phyloP scores from a whole-genome alignment of 2,888 invertebrate genomes.

The Scaptodrosophila latifasciaeformis region DNA sequence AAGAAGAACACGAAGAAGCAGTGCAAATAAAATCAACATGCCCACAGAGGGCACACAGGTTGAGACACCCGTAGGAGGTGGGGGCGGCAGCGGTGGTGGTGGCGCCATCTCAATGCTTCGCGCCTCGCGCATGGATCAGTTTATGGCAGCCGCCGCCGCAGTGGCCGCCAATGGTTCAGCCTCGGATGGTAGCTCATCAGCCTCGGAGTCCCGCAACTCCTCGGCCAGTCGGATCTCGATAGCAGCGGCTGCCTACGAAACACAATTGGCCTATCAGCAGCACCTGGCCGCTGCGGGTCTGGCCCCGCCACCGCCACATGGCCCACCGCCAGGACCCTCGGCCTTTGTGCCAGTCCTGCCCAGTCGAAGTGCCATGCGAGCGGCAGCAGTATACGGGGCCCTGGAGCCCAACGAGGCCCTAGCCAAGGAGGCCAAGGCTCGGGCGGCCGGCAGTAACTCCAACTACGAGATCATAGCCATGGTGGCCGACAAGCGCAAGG shows the following conservation, averaged over 20 bases:
- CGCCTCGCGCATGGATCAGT: conserved; percentile 78
- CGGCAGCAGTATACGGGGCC: conserved; percentile 78
- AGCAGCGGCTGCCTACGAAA: conserved; percentile 76
- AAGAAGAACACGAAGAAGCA: no score
- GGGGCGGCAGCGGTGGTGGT: conserved; percentile 53
- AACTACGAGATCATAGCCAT: conserved; percentile 90
- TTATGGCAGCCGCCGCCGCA: conserved; percentile 76
- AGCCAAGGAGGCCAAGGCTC: conserved; percentile 73
- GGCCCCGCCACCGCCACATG: conserved; percentile 28
- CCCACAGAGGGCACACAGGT: conserved; percentile 71
- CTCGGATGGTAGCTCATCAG: conserved; percentile 69
- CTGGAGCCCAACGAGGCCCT: conserved; percentile 75
- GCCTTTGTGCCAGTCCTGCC: conserved; percentile 93
- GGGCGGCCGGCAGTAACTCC: conserved; percentile 78
- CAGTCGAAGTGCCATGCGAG: conserved; percentile 82
- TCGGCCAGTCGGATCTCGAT: conserved; percentile 73
- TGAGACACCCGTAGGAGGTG: conserved; percentile 72
- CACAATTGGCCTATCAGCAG: conserved; percentile 82
- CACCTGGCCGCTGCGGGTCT: conserved; percentile 77
- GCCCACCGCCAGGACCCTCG: conserved; percentile 75
- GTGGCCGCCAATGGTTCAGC: conserved; percentile 73
- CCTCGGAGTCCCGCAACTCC: conserved; percentile 60
- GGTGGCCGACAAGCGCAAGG: conserved; percentile 92
- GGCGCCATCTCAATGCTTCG: conserved; percentile 71
- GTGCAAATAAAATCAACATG: no score